Evolutionary conservation across 2,888 invertebrate genomes (phyloP), one percentile per base, ranked within the genome.

Genomic region (Ischnura elegans): DNA sequence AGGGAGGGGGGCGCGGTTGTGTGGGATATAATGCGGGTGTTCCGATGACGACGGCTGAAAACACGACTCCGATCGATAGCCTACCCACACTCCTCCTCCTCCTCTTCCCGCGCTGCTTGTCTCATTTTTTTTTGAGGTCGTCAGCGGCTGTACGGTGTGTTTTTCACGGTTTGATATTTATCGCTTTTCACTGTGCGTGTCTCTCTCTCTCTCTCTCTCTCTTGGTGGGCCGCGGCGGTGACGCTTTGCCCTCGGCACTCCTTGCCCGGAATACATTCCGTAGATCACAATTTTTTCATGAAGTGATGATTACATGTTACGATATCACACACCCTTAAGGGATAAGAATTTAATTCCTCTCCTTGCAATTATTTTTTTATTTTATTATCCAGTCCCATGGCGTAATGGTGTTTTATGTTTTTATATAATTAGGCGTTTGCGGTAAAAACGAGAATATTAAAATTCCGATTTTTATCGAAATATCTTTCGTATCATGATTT

Each of bases 101-200:
- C 51, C 36, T 36, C 76, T n/a, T 90, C 90, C 90, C 61, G 16
- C 90, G 36, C 43, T 45, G 43, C 43, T 61, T 43, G 61, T 61
- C 66, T 66, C 61, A n/a, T 66, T 61, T n/a, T 90, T 90, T 90
- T 90, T 90, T 90, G 61, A 51, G 61, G 90, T 90, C 90, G 90
- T 90, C 90, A 90, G 90, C 90, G 61, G 90, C 42, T 21, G n/a
- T n/a, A n/a, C 90, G 90, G 90, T 90, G 87, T 87, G 90, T 90
- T 90, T 87, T 90, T 61, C 55, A 87, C 61, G 66, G 55, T 43
- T 42, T 61, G 90, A 90, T 90, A 90, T 90, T 90, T 90, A 90
- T 90, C 90, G 61, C 90, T n/a, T 76, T 76, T 29, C 86, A 46
- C 46, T 45, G 45, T 86, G 86, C 86, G 86, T 21, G n/a, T n/a